Evolutionary conservation across 2,888 invertebrate species (phyloP).

Genomic region (Lasius fuliginosus): DNA sequence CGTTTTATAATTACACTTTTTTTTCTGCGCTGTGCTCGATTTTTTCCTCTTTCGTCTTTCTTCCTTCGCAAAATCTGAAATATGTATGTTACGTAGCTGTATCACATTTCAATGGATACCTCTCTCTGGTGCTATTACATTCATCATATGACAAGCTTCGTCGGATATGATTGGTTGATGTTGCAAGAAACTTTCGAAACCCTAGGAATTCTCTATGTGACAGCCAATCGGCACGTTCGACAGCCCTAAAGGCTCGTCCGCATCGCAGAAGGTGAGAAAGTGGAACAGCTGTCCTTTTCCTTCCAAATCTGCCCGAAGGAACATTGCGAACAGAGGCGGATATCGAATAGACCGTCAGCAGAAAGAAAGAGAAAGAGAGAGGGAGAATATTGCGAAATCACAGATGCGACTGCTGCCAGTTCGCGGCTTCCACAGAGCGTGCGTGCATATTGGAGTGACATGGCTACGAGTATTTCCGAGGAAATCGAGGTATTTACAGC

Average conservation of each 20-base stretch:
- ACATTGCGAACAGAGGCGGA: not conserved
- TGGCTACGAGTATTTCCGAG: constrained; percentile 89
- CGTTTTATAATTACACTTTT: too few relatives aligned
- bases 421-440: constrained; percentile 57
- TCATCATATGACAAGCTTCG: too few relatives aligned
- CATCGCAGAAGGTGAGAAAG: not conserved
- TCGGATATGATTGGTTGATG: too few relatives aligned
- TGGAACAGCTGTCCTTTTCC: not conserved
- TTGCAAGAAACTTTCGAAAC: too few relatives aligned
- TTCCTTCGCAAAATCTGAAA: too few relatives aligned
- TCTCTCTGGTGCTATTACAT: too few relatives aligned
- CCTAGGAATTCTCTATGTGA: too few relatives aligned
- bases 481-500: constrained; percentile 87
- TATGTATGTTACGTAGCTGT: too few relatives aligned
- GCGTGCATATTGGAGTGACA: constrained; percentile 85
- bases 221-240: too few relatives aligned
- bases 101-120: too few relatives aligned
- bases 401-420: constrained; percentile 75
- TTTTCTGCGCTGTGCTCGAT: too few relatives aligned
- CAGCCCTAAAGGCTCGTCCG: not conserved
- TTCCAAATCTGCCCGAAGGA: not conserved
- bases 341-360: not conserved
- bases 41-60: too few relatives aligned
- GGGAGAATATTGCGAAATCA: constrained; percentile 3
- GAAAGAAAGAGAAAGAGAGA: not conserved